Base-by-base conservation (phyloP, 1,140 invertebrate genomes). In the Anastrepha ludens region DNA sequence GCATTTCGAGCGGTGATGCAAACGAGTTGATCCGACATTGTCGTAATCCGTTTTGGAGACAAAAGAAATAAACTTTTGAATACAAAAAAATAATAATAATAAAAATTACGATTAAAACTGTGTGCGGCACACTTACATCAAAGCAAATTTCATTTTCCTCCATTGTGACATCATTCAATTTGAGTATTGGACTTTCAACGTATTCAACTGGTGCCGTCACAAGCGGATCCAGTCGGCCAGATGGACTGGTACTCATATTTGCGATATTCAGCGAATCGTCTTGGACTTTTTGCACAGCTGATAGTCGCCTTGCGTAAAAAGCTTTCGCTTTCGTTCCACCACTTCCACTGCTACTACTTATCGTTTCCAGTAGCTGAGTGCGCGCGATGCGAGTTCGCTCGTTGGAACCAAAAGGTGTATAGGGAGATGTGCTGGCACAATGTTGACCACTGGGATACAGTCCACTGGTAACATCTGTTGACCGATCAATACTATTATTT, bases 181-280 rank as follows among this genome's bases (percentile, higher is more conserved):
- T 65, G 5, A 92, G 11, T 17, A 88, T 89, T 2, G 91, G 87
- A 3, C 62, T 86, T 29, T 78, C 50, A 8, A 29, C 50, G 9
- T n/a, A 58, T n/a, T 89, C 87, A 50, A 3, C 11, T 55, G 74
- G 7, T 2, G 55, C 50, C 13, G 89, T 13, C 2, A 93, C 91
- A 29, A 93, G 87, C 1, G 91, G 88, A 87, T 93, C 92, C 29
- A 93, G 87, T 3, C 92, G 89, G 3, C 92, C 92, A 8, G 92
- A 93, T 1, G 92, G 92, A 67, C 91, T 92, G 20, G 92, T 93
- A 64, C 91, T 93, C 0, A 93, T 88, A 88, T 93, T 93, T 0
- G 90, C 88, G 8, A 91, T 90, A 87, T 92, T 92, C 0, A 91
- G 65, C 2, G 91, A 93, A 17, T 89, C 89, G 29, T 91, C 90